Percentiles rank a stretch among this genome's conserved stretches.
Conservation (phyloP, 2,797 vertebrate genomes). For the Pipistrellus kuhlii region DNA sequence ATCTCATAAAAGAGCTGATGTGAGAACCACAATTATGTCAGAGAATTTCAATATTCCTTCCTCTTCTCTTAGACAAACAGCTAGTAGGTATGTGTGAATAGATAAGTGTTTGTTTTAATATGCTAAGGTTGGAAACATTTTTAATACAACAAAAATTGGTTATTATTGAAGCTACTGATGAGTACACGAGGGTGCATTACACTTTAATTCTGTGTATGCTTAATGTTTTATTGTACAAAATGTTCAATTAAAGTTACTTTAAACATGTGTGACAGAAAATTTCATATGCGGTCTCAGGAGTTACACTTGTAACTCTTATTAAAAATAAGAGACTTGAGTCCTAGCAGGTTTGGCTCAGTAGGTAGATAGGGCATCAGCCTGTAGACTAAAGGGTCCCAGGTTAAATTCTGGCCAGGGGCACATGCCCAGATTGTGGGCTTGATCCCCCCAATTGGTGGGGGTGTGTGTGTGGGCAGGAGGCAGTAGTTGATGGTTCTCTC, state of each 20-base stretch:
- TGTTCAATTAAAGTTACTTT: neutral
- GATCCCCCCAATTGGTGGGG: too few relatives aligned
- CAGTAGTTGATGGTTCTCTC: too few relatives aligned
- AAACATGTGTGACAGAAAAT: neutral
- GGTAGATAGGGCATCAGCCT: too few relatives aligned
- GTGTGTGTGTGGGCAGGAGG: too few relatives aligned
- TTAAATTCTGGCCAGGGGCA: too few relatives aligned
- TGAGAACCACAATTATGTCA: neutral
- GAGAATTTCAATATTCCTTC: neutral
- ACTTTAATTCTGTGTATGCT: neutral
- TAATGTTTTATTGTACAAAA: neutral
- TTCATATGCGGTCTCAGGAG: neutral
- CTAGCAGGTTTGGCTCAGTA: too few relatives aligned
- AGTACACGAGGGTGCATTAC: neutral
- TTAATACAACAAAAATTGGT: constrained; percentile 10
- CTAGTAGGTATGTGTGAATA: neutral
- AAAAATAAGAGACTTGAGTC: neutral
- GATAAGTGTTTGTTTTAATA: neutral
- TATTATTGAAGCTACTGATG: constrained; percentile 33
- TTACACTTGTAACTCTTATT: neutral
- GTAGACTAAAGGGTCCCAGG: too few relatives aligned
- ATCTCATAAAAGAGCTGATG: neutral
- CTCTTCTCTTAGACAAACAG: neutral
- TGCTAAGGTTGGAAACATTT: neutral
- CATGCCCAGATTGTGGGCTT: too few relatives aligned